These are phyloP conservation scores for Dallia pectoralis DNA, from an alignment of 2,797 vertebrate genomes.

Conservation along the genomic window DNA sequence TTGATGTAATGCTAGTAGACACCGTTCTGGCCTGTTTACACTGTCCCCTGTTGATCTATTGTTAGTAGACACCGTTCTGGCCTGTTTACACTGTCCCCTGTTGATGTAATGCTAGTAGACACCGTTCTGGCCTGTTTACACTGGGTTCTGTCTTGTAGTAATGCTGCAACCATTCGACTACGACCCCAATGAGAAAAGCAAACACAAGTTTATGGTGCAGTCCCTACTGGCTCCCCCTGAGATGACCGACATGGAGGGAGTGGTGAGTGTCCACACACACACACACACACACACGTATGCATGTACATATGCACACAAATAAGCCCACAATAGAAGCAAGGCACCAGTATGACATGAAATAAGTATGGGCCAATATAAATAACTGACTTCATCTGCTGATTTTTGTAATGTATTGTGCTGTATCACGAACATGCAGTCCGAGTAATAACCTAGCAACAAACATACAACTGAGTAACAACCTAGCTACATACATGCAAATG, in stretches of 20 bases:
- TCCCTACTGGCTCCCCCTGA: conserved; percentile 93
- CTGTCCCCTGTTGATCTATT: too few relatives aligned
- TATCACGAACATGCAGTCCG: too few relatives aligned
- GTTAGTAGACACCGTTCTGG: too few relatives aligned
- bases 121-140: neutral
- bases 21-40: too few relatives aligned
- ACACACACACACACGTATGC: conserved; percentile 1
- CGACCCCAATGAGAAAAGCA: conserved; percentile 99
- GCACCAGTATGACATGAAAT: neutral
- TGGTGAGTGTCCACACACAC: conserved; percentile 80
- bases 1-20: too few relatives aligned
- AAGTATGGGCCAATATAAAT: neutral
- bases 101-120: neutral
- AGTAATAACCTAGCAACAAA: too few relatives aligned
- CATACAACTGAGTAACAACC: conserved; percentile 14
- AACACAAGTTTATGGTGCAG: conserved; percentile 99
- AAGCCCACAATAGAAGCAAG: neutral
- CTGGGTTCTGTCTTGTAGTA: conserved; percentile 78
- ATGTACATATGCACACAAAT: neutral
- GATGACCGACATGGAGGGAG: conserved; percentile 98
- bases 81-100: too few relatives aligned
- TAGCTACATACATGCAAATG: conserved; percentile 23
- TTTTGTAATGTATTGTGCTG: neutral
- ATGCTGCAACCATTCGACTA: conserved; percentile 99
- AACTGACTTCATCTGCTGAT: neutral